Evolutionary conservation across 2,888 invertebrate species (phyloP), one percentile per base, ranked within the genome.

Genomic region (Callyntrura sp.): DNA sequence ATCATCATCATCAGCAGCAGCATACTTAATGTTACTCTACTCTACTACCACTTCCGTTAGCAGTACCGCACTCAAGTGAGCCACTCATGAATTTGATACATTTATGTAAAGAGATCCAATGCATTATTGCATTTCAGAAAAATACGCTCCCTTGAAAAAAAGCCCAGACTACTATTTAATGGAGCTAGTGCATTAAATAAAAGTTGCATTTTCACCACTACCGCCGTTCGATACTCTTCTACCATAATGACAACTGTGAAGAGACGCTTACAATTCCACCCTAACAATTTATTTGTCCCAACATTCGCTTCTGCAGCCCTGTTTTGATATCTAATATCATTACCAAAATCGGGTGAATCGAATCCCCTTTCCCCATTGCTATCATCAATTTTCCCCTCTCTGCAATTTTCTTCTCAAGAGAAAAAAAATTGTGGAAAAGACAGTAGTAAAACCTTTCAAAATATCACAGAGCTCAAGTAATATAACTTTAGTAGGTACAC

Each of bases 321-420:
- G 68, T 68, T 68, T 68, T 68, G 68, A 68, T 43, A 68, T 68
- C 9, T 68, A 68, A 68, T 68, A 68, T 68, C 68, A 68, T 68
- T 68, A 68, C 68, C 68, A n/a, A 1, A 68, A 28, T 43, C 1
- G 43, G 8, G 68, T 2, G 14, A 17, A 60, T 23, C 68, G 43
- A 28, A 68, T 43, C 35, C 68, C n/a, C 14, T 28, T 14, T 14
- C 25, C n/a, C n/a, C n/a, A n/a, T n/a, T n/a, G 28, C 65, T 43
- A 68, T 68, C 68, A 68, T 68, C 68, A 68, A 68, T 68, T 68
- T 68, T 68, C 68, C 35, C 68, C n/a, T n/a, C n/a, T n/a, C n/a
- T n/a, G n/a, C n/a, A n/a, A n/a, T n/a, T n/a, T n/a, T n/a, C n/a
- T n/a, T n/a, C n/a, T n/a, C n/a, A n/a, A n/a, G n/a, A n/a, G n/a